A percentile compares a stretch with the other conserved stretches of the same genome.
phyloP scores from a whole-genome alignment of 2,888 invertebrate genomes.

The Ormyrus thymus region DNA sequence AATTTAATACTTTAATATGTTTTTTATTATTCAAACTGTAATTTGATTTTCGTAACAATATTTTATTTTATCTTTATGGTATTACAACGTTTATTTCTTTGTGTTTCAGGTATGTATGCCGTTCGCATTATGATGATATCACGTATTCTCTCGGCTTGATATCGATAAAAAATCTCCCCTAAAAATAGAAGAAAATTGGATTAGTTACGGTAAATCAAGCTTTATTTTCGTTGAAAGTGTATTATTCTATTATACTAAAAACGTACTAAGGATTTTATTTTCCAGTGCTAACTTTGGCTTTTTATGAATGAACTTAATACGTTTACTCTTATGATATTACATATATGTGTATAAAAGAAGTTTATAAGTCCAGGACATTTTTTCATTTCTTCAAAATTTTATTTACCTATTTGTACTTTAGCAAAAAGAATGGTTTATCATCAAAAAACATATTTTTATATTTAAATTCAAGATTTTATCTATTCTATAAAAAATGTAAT shows the following conservation, averaged over 20 bases:
- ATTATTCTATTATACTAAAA: constrained; percentile 32
- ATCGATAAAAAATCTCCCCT: neutral
- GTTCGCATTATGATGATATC: too few relatives aligned
- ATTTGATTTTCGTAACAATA: too few relatives aligned
- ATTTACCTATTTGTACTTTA: too few relatives aligned
- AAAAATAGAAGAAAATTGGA: constrained; percentile 20
- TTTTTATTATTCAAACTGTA: too few relatives aligned
- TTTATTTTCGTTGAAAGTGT: constrained; percentile 18
- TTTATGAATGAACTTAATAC: constrained; percentile 30
- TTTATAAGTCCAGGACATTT: neutral
- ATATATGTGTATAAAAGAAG: neutral
- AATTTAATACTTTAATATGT: too few relatives aligned
- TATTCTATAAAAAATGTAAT: too few relatives aligned
- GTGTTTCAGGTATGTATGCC: constrained; percentile 14
- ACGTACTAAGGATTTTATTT: constrained; percentile 22
- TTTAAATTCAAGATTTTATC: too few relatives aligned
- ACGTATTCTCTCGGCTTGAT: neutral
- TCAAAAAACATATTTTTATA: too few relatives aligned
- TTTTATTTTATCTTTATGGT: too few relatives aligned
- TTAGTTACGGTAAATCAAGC: constrained; percentile 37
- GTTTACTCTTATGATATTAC: neutral
- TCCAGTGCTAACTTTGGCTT: neutral
- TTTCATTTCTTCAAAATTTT: too few relatives aligned
- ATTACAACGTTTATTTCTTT: neutral
- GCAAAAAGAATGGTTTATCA: too few relatives aligned